These are phyloP conservation scores for Silurus aristotelis DNA, from an alignment of 2,797 vertebrate species.

Conservation along the genomic window DNA sequence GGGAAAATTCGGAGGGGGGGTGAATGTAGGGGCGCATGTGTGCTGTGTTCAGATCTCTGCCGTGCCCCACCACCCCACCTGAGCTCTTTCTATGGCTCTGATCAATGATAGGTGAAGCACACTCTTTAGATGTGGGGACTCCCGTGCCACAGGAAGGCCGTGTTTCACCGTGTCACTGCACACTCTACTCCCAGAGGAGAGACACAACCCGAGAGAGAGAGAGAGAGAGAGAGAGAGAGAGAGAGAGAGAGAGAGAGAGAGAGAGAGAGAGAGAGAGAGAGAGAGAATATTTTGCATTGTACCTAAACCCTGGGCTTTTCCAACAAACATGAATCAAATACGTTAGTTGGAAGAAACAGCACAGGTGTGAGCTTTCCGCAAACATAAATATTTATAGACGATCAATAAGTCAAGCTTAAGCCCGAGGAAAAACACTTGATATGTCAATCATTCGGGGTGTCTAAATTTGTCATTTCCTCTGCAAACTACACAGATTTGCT, in stretches of 20 bases:
- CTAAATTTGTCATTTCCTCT: constrained; percentile 45
- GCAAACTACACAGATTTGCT: constrained; percentile 21
- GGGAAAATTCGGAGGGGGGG: background rate
- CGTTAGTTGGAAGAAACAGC: background rate
- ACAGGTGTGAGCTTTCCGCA: constrained; percentile 23
- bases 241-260: background rate
- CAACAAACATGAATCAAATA: constrained; percentile 47
- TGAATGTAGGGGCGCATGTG: constrained; percentile 66
- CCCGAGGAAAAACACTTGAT: constrained; percentile 31
- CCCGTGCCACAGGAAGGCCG: constrained; percentile 58
- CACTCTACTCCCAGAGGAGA: constrained; percentile 46
- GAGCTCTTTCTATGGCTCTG: constrained; percentile 59
- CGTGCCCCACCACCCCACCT: constrained; percentile 62
- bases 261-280: background rate
- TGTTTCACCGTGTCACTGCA: constrained; percentile 39
- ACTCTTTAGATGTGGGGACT: constrained; percentile 58
- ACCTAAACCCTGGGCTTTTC: constrained; percentile 35
- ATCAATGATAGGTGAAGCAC: constrained; percentile 64
- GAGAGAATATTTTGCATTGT: constrained; percentile 42
- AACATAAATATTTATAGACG: constrained; percentile 49
- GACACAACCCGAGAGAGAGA: background rate
- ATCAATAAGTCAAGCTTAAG: constrained; percentile 34
- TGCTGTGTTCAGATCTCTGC: constrained; percentile 61
- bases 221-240: constrained; percentile 32
- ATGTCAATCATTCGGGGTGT: constrained; percentile 26